These are phyloP conservation scores for Trypoxylus dichotomus DNA, from an alignment of 1,140 invertebrate species.

Conservation along the genomic window DNA sequence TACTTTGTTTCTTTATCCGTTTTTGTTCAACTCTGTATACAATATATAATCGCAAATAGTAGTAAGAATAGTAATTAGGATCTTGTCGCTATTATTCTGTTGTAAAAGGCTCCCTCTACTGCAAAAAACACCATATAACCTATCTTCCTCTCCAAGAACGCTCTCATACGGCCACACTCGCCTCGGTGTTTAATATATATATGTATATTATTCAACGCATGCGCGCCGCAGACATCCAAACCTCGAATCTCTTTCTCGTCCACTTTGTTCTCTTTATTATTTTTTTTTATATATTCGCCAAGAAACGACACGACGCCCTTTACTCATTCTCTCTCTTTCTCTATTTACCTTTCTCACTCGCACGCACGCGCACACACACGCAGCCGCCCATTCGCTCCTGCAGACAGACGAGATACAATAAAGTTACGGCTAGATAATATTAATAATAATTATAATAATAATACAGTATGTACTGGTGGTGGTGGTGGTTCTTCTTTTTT, in stretches of 20 bases:
- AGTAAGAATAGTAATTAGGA: neutral
- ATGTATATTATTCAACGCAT: no score
- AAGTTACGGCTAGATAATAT: conserved; percentile 45
- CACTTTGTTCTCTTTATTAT: no score
- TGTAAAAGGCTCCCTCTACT: neutral
- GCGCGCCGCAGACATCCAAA: no score
- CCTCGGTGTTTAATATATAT: no score
- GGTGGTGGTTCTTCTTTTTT: neutral
- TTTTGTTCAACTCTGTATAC: neutral
- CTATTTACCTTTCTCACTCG: neutral
- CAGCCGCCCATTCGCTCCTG: neutral
- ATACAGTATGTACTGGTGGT: conserved; percentile 50
- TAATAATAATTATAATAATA: conserved; percentile 47
- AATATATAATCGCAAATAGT: neutral
- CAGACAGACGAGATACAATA: conserved; percentile 45
- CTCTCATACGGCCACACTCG: no score
- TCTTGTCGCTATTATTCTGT: neutral
- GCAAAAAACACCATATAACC: neutral
- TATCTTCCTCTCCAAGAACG: no score
- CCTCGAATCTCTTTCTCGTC: no score
- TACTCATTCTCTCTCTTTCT: neutral
- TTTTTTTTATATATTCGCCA: no score
- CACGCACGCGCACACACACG: neutral
- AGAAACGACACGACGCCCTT: no score
- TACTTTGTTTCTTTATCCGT: neutral